Base-by-base conservation (phyloP, 2,888 invertebrate genomes). In the Hydriomena furcata region DNA sequence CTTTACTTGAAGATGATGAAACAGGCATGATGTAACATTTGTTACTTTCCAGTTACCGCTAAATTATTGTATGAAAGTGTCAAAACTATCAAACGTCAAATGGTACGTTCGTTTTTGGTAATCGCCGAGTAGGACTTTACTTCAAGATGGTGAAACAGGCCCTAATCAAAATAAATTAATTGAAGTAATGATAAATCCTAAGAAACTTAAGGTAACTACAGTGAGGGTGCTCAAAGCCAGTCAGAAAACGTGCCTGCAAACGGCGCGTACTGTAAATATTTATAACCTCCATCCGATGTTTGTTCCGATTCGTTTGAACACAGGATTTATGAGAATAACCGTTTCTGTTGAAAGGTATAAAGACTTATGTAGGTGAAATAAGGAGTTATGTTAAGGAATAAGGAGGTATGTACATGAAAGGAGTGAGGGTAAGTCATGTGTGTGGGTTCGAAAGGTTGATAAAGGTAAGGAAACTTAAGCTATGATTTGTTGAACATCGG, bases 291-390 rank as follows among this genome's bases (percentile, higher is more conserved):
- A 41, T 30, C 35, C 23, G 21, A n/a, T 47, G 41, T 47, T 52
- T 52, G 45, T 42, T 55, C 55, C 52, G 48, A 60, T 52, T 50
- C 52, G 54, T 60, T 57, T 55, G 60, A 51, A 55, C 46, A 47
- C 10, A 31, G 37, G 56, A 52, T 54, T 56, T 59, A 47, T 17
- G 41, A 32, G 34, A n/a, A 42, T 48, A 51, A 53, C 27, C 48
- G 52, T 56, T 54, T 49, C 51, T 55, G 23, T 23, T 38, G 17
- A 53, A 21, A 20, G 28, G 37, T 34, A 41, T 44, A 12, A 45
- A 17, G 36, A 24, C 31, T 46, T 41, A 38, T 1, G 6, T 21
- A 21, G 11, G 34, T 27, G 28, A 30, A 40, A 43, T 44, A 50
- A 50, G 43, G 44, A 17, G 2, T 17, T 17, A 17, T 17, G 4